phyloP scores from a whole-genome alignment of 2,113 vertebrate species.

The Cyanistes caeruleus region DNA sequence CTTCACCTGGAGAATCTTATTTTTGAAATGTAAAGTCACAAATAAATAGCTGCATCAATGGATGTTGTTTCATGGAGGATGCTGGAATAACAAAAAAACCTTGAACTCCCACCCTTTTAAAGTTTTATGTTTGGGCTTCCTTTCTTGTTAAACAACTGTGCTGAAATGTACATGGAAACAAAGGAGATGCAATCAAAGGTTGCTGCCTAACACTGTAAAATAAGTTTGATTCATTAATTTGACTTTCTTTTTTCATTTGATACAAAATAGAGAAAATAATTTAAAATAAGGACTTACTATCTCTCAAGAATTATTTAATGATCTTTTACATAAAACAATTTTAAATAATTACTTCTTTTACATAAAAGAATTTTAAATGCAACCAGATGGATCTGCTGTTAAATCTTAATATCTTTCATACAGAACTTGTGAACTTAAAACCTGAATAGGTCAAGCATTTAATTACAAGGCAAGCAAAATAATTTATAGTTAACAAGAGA shows the following conservation, averaged over 20 bases:
- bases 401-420: not conserved
- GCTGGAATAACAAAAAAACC: not conserved
- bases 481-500: not conserved
- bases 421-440: not conserved
- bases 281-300: not conserved
- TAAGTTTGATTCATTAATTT: not conserved
- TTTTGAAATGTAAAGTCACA: not conserved
- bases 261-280: not conserved
- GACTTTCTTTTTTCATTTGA: not conserved
- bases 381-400: not conserved
- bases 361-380: not conserved
- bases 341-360: no score
- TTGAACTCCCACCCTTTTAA: accelerated
- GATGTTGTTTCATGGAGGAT: not conserved
- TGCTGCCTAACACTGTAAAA: not conserved
- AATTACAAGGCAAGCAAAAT: not conserved
- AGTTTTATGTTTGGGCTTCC: not conserved
- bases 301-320: not conserved
- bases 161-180: not conserved
- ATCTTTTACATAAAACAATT: not conserved
- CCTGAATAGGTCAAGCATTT: not conserved
- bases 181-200: not conserved
- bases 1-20: not conserved
- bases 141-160: not conserved
- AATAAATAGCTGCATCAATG: not conserved